Evolutionary conservation across 1,140 invertebrate genomes (phyloP).

Genomic region (Daktulosphaira vitifoliae): DNA sequence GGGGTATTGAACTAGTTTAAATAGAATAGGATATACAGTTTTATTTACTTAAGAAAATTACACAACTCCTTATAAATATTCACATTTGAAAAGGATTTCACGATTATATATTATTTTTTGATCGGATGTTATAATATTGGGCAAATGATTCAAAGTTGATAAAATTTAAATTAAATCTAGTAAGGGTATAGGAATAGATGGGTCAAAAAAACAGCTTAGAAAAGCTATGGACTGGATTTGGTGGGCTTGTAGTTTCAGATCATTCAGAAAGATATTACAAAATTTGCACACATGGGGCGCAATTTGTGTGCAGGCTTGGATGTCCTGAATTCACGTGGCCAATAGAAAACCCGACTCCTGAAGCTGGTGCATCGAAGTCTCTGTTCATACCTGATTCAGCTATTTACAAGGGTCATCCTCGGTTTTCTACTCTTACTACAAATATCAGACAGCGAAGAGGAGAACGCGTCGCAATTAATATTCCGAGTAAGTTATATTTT

Average conservation of each 20-base stretch:
- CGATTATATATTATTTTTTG: too few species aligned
- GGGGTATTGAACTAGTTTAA: too few species aligned
- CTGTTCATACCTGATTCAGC: constrained; percentile 93
- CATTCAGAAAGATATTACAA: constrained; percentile 29
- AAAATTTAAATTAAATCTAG: too few species aligned
- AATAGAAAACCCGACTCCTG: constrained; percentile 56
- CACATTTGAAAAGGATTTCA: too few species aligned
- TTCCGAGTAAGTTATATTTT: constrained; percentile 65
- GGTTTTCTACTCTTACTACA: constrained; percentile 87
- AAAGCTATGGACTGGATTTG: constrained; percentile 26
- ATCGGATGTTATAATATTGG: too few species aligned
- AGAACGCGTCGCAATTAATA: constrained; percentile 92
- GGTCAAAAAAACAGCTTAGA: constrained; percentile 7
- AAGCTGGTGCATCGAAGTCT: constrained; percentile 67
- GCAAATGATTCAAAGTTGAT: too few species aligned
- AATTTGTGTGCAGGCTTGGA: constrained; percentile 61
- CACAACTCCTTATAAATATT: too few species aligned
- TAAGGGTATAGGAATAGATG: not conserved
- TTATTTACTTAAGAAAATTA: too few species aligned
- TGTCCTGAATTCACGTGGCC: constrained; percentile 85
- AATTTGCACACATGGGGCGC: constrained; percentile 32
- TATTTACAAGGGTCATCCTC: constrained; percentile 86
- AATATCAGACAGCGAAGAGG: constrained; percentile 87
- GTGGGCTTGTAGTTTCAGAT: constrained; percentile 32
- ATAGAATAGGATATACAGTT: too few species aligned